Base-by-base conservation (phyloP, 2,113 vertebrate genomes). In the Nanger granti region DNA sequence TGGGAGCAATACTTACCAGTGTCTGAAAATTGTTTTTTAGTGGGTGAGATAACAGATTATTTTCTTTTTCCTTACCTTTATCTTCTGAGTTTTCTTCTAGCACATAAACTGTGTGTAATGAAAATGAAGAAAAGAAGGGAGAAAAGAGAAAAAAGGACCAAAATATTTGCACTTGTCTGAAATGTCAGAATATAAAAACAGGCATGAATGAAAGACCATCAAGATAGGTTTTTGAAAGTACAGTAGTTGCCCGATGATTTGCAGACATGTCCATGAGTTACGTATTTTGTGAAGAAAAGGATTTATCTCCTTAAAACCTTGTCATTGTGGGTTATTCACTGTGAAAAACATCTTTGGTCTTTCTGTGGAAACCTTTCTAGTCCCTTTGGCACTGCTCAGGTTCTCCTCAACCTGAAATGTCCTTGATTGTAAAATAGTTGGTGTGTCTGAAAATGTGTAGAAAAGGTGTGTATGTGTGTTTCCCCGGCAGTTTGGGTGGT, bases 281-380 rank as follows among this genome's bases (percentile, higher is more conserved):
- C 31, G 60, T 92, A 93, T 92, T 87, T 96, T 91, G 55, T 31
- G 57, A 93, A 85, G 95, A 90, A 93, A 94, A 92, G 24, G 91
- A 96, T 97, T 94, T 94, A 60, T 93, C 91, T 93, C 59, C 64
- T 96, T 96, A 97, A 93, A 95, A 89, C 95, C 94, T 97, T 95
- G 83, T 96, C 97, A 89, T 80, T 28, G 0, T 95, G 94, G 94
- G 95, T 97, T 94, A 96, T 84, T 93, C 49, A 11, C n/a, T 73
- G 57, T 95, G 82, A 95, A 89, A 66, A 91, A 76, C 57, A 41
- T 95, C 94, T 93, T 37, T 91, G 88, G 17, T 93, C 54, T 95
- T 79, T 52, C 41, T 59, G 15, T 91, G 66, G 88, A 83, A 96
- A 59, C 83, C 28, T 90, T 64, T 86, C 88, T 29, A 29, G 73